Evolutionary conservation across 2,888 invertebrate genomes (phyloP).

Genomic region (Cryptops parisi): DNA sequence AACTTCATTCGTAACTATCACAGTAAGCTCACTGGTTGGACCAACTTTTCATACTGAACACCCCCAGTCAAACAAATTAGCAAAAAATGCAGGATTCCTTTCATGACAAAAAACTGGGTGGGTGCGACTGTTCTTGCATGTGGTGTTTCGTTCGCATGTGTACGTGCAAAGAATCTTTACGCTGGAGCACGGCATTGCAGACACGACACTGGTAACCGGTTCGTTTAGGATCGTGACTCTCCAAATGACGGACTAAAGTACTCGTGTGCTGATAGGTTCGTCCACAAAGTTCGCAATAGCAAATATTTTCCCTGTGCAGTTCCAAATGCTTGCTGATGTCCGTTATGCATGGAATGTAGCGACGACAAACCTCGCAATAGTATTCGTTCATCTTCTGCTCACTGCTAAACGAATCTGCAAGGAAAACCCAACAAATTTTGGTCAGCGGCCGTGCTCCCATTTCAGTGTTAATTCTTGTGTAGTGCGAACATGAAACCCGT

Average conservation of each 20-base stretch:
- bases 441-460: too few relatives aligned
- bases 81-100: too few relatives aligned
- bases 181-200: not conserved
- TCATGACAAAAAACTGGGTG: too few relatives aligned
- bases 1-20: too few relatives aligned
- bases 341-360: not conserved
- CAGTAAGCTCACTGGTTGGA: too few relatives aligned
- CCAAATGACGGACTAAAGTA: conserved; percentile 3
- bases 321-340: not conserved
- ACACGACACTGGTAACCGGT: not conserved
- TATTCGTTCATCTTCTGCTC: not conserved
- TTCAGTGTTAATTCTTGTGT: too few relatives aligned
- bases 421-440: too few relatives aligned
- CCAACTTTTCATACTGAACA: too few relatives aligned
- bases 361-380: not conserved
- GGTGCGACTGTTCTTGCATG: too few relatives aligned
- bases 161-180: not conserved
- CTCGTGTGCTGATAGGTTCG: conserved; percentile 8
- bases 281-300: conserved; percentile 4
- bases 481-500: too few relatives aligned
- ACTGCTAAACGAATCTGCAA: not conserved
- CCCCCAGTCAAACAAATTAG: too few relatives aligned
- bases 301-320: not conserved
- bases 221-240: not conserved
- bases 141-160: not conserved